phyloP scores from a whole-genome alignment of 1,140 invertebrate species.

The Anastrepha ludens region DNA sequence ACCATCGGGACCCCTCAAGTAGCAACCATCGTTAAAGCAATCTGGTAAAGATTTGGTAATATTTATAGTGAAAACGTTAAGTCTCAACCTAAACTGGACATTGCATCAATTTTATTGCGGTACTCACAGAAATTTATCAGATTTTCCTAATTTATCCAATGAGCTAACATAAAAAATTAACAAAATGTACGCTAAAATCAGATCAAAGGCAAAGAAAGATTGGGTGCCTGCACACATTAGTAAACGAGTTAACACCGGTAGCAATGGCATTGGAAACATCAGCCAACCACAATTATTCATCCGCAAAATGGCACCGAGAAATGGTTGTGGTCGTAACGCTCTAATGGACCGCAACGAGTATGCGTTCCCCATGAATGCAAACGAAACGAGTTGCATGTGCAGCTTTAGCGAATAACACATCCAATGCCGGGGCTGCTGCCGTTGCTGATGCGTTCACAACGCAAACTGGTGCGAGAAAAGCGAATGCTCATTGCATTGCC shows the following conservation, averaged over 20 bases:
- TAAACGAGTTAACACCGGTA: neutral
- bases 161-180: neutral
- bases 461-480: neutral
- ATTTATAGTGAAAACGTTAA: no score
- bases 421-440: neutral
- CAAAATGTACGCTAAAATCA: neutral
- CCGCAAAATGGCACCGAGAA: constrained; percentile 47
- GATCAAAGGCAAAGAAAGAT: neutral
- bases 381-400: constrained; percentile 35
- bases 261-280: constrained; percentile 47
- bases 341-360: constrained; percentile 44
- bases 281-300: constrained; percentile 44
- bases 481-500: constrained; percentile 3
- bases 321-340: constrained; percentile 47
- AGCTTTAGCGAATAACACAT: neutral
- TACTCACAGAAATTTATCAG: no score
- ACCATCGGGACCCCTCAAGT: no score
- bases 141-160: no score
- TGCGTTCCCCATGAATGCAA: constrained; percentile 48
- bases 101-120: no score
- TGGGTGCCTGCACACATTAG: neutral
- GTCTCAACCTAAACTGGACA: no score
- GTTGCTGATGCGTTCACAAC: neutral
- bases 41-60: no score
- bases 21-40: no score